Evolutionary conservation across 2,797 vertebrate genomes (phyloP).

Genomic region (Sebastes hubbsi): DNA sequence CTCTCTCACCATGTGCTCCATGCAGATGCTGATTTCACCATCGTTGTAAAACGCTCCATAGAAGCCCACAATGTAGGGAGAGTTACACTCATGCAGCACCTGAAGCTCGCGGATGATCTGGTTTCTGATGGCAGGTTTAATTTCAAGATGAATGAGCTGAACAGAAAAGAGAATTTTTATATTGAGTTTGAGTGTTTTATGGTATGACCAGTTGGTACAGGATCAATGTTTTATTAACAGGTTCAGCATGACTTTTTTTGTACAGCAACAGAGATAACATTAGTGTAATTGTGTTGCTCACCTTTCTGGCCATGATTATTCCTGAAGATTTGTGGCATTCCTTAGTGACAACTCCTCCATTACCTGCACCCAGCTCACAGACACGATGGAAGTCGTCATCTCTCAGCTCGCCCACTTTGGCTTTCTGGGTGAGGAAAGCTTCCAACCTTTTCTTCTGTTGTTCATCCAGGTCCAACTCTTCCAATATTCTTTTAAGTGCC

Average conservation of each 20-base stretch:
- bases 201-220: background rate
- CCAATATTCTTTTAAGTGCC: conserved; percentile 87
- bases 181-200: background rate
- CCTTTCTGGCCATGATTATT: conserved; percentile 89
- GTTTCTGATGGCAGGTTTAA: conserved; percentile 95
- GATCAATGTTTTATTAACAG: background rate
- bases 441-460: conserved; percentile 88
- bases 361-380: conserved; percentile 88
- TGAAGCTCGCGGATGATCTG: conserved; percentile 97
- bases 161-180: background rate
- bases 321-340: conserved; percentile 88
- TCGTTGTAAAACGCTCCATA: conserved; percentile 96
- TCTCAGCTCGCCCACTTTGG: conserved; percentile 89
- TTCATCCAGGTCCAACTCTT: conserved; percentile 87
- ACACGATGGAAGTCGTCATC: conserved; percentile 88
- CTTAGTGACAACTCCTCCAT: conserved; percentile 89
- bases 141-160: conserved; percentile 92
- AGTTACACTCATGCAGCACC: conserved; percentile 95
- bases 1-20: conserved; percentile 93
- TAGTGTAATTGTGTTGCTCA: conserved; percentile 45
- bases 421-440: conserved; percentile 90
- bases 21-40: conserved; percentile 96
- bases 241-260: background rate
- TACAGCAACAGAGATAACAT: background rate
- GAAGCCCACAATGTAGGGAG: conserved; percentile 96